These are phyloP conservation scores for Osmerus eperlanus DNA, from an alignment of 2,113 vertebrate genomes.

Conservation along the genomic window DNA sequence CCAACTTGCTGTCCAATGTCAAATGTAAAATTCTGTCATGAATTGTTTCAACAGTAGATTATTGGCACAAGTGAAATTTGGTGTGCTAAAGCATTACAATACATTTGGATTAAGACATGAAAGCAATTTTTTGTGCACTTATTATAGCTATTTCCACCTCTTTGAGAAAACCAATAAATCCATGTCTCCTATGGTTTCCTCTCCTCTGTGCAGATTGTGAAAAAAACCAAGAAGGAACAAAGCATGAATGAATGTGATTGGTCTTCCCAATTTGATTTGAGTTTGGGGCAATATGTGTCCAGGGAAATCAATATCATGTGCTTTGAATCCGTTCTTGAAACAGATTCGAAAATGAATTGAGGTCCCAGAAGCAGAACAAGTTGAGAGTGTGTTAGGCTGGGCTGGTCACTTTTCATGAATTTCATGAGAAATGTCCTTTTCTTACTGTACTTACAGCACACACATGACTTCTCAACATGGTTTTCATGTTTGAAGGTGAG, in stretches of 20 bases:
- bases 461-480: too few species aligned
- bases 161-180: background rate
- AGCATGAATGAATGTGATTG: slow-evolving; percentile 26
- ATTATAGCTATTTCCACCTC: background rate
- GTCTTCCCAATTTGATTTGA: slow-evolving; percentile 45
- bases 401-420: slow-evolving; percentile 32
- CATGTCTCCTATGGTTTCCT: background rate
- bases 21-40: too few species aligned
- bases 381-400: slow-evolving; percentile 43
- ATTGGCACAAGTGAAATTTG: too few species aligned
- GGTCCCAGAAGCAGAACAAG: slow-evolving; percentile 49
- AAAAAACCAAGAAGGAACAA: slow-evolving; percentile 30
- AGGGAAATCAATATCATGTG: slow-evolving; percentile 59
- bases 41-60: too few species aligned
- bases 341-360: slow-evolving; percentile 62
- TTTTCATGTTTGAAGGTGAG: too few species aligned
- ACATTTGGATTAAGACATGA: background rate
- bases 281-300: slow-evolving; percentile 51
- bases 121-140: background rate
- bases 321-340: slow-evolving; percentile 53
- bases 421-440: too few species aligned
- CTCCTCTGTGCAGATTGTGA: slow-evolving; percentile 37
- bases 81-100: too few species aligned
- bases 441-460: too few species aligned
- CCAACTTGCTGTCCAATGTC: too few species aligned